phyloP scores from a whole-genome alignment of 2,888 invertebrate species.

The Beris morrisii region DNA sequence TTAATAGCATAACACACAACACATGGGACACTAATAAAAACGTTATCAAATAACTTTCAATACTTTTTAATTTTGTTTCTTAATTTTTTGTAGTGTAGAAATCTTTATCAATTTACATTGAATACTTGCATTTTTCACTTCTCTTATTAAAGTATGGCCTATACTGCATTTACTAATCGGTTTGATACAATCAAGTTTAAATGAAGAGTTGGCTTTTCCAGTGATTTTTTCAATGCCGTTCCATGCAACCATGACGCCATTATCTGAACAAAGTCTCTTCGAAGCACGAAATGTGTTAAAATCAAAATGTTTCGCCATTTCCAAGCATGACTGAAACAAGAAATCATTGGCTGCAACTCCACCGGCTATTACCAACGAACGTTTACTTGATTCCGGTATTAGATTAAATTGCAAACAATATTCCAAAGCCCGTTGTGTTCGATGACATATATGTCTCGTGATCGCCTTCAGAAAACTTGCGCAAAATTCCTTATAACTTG shows the following conservation, averaged over 20 bases:
- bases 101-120: conserved; percentile 53
- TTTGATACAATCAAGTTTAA: conserved; percentile 60
- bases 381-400: conserved; percentile 50
- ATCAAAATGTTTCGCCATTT: conserved; percentile 66
- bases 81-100: background rate
- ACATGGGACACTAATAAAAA: too few species aligned
- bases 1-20: too few species aligned
- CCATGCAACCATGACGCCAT: conserved; percentile 99
- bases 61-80: too few species aligned
- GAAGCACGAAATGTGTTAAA: conserved; percentile 77
- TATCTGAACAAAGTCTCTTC: conserved; percentile 88
- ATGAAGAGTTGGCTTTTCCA: conserved; percentile 37
- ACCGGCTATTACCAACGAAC: conserved; percentile 78
- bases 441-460: conserved; percentile 76
- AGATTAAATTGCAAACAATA: conserved; percentile 66
- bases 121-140: conserved; percentile 46
- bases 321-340: conserved; percentile 69
- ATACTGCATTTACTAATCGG: conserved; percentile 47
- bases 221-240: conserved; percentile 80
- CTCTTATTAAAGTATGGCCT: conserved; percentile 43
- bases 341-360: conserved; percentile 94
- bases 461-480: conserved; percentile 78
- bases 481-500: conserved; percentile 78
- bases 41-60: too few species aligned
- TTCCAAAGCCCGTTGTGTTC: conserved; percentile 81